A percentile compares a stretch with the other conserved stretches of the same genome.
Conservation (phyloP, 2,888 invertebrate genomes). For the Melieria crassipennis region DNA sequence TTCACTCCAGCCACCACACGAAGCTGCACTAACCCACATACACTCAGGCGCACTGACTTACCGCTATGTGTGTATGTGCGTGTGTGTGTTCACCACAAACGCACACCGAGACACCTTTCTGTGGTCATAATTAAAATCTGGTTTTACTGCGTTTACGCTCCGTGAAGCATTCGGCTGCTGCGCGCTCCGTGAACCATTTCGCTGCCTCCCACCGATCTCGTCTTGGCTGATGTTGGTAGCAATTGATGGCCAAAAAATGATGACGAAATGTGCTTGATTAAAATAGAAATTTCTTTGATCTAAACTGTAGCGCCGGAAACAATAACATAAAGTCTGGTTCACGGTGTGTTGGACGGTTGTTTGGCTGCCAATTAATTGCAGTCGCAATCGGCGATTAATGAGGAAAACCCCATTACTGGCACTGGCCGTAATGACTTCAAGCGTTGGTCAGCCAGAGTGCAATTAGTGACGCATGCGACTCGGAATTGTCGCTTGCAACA, state of each 20-base stretch:
- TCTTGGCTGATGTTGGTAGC: background rate
- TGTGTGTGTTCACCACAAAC: background rate
- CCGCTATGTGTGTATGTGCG: background rate
- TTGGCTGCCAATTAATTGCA: background rate
- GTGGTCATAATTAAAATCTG: constrained; percentile 58
- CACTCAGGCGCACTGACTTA: background rate
- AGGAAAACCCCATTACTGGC: background rate
- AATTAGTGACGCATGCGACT: constrained; percentile 8
- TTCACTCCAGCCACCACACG: background rate
- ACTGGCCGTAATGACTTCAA: constrained; percentile 12
- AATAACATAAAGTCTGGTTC: background rate
- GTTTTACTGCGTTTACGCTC: constrained; percentile 50
- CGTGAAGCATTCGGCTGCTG: background rate
- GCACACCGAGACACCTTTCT: constrained; percentile 36
- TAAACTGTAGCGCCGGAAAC: background rate
- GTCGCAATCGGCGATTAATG: background rate
- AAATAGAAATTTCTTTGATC: background rate
- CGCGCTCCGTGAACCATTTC: background rate
- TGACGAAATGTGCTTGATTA: background rate
- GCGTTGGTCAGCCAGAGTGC: background rate
- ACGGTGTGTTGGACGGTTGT: background rate
- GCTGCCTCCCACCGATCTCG: background rate
- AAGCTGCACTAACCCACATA: background rate
- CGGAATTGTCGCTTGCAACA: too few species aligned
- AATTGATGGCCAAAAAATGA: too few species aligned